Percentiles rank a stretch among this genome's conserved stretches.
These are phyloP conservation scores for Tenebrio molitor DNA, from an alignment of 1,140 invertebrate genomes.

Conservation along the genomic window DNA sequence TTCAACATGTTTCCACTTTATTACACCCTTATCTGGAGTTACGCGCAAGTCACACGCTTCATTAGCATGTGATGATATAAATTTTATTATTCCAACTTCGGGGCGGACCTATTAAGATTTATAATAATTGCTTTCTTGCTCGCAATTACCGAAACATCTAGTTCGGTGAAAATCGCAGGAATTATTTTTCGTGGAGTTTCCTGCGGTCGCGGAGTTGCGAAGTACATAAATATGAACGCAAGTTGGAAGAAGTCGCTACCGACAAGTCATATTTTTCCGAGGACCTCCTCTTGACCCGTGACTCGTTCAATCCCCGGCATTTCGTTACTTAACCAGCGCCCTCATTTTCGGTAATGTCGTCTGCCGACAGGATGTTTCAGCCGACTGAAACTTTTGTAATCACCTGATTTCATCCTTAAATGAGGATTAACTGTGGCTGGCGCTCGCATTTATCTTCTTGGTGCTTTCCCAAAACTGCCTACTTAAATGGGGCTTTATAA, in stretches of 20 bases:
- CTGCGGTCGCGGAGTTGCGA: background rate
- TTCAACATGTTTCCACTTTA: slow-evolving; percentile 46
- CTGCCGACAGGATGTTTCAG: slow-evolving; percentile 35
- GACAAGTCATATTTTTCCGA: slow-evolving; percentile 27
- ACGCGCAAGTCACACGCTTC: slow-evolving; percentile 26
- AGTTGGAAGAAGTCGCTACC: background rate
- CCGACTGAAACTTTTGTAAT: slow-evolving; percentile 41
- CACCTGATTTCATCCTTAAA: slow-evolving; percentile 44
- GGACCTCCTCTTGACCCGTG: slow-evolving; percentile 13
- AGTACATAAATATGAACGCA: background rate
- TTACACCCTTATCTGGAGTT: slow-evolving; percentile 27
- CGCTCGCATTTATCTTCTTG: slow-evolving; percentile 33
- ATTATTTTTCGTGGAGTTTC: background rate
- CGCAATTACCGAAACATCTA: too few relatives aligned
- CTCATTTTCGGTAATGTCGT: slow-evolving; percentile 25
- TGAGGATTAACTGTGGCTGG: slow-evolving; percentile 42
- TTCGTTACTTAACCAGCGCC: slow-evolving; percentile 18
- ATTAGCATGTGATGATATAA: slow-evolving; percentile 23
- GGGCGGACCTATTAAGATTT: slow-evolving; percentile 7
- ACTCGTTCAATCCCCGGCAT: slow-evolving; percentile 1
- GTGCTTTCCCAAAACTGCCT: slow-evolving; percentile 20
- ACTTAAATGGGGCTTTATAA: slow-evolving; percentile 30
- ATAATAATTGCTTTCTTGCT: background rate
- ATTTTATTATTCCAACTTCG: slow-evolving; percentile 17
- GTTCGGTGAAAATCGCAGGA: too few relatives aligned